Evolutionary conservation across 2,888 invertebrate species (phyloP), one percentile per base, ranked within the genome.

Genomic region (Crematogaster levior): DNA sequence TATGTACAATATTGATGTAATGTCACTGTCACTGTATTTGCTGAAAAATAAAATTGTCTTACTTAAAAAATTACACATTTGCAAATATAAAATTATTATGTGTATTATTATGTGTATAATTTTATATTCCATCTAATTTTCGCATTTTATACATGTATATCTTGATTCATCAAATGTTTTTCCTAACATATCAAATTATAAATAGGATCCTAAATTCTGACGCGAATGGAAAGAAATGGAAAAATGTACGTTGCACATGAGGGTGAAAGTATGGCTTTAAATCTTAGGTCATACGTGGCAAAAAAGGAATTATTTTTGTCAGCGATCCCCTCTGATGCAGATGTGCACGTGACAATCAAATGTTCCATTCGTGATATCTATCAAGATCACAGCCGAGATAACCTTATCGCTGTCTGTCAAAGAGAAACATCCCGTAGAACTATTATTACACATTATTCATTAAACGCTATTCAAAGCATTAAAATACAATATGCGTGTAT

Each of bases 391-490:
- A 56, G 21, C 9, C 77, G 34, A 66, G 53, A 70, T 70, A 75
- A 10, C 21, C 56, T 53, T 30, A 40, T 70, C 53, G 21, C 34
- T 9, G 24, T 53, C 37, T 34, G 24, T 72, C 60, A 15, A 24
- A 10, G 34, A 7, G 34, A 9, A 73, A 43, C 5, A 53, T 70
- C 10, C 18, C 18, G 12, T n/a, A 12, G 18, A 24, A 9, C 21
- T 6, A 21, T 7, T 7, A 34, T 24, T 63, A 9, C 27, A 18
- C 18, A 6, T 7, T 40, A 12, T 24, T 70, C 70, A 37, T 74
- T 48, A 74, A 63, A 34, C 3, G 46, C 74, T 34, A 74, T 74
- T 74, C 74, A 74, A 48, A 24, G 18, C 24, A n/a, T n/a, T 63
- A 3, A 21, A 18, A 46, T 61, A 12, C 24, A 48, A 48, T 46